Evolutionary conservation across 2,113 vertebrate species (phyloP), one percentile per base, ranked within the genome.

Genomic region (Gobius niger): DNA sequence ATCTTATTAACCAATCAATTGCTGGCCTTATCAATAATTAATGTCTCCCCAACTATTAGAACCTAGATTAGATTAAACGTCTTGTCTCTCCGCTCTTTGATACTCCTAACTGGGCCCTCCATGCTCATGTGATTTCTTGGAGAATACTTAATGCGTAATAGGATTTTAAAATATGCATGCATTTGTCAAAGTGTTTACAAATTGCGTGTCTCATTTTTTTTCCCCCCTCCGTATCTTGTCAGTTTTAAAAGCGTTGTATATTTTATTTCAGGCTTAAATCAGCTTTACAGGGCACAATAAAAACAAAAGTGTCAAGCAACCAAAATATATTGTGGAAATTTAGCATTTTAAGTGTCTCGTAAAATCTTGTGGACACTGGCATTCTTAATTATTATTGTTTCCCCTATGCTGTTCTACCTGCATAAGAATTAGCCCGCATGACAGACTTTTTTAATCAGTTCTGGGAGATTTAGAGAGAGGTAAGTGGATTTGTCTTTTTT

Each of bases 1-100:
- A 93, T 91, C 92, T 91, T 90, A 90, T 92, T 92, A 93, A 91
- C 92, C 91, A 93, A 93, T 93, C 91, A 92, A 90, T 92, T 91
- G 89, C 87, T 34, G 34, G 85, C 78, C 91, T 92, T 93, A 93
- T 93, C 92, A 92, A 93, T 92, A 93, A 92, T 93, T 91, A 92
- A 93, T 93, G 91, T 86, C 86, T 75, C 83, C 74, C 85, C 81
- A 89, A 90, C 87, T 93, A 93, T 91, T 92, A 93, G 86, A 90
- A 87, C 66, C 74, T 87, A 83, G 86, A 91, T 91, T 87, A 90
- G 91, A 91, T 91, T 90, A 91, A 92, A 91, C 76, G 76, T 89
- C 87, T 84, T 75, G 84, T 85, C 80, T 87, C 85, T 86, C 71
- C 50, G 73, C 72, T 81, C 85, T 89, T 89, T 90, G 88, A 89